Evolutionary conservation across 2,888 invertebrate genomes (phyloP).

Genomic region (Drosophila koepferae): DNA sequence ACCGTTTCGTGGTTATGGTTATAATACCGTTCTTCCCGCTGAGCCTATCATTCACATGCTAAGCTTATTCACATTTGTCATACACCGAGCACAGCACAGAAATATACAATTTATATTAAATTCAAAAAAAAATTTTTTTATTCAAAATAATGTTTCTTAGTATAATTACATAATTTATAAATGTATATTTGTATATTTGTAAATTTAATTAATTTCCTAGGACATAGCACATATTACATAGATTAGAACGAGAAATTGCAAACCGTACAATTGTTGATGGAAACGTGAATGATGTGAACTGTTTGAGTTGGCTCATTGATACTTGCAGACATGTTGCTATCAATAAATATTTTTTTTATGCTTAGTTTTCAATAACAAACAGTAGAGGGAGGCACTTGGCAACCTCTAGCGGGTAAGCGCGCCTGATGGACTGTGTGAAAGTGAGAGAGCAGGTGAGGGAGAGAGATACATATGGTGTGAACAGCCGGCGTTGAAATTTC

Average conservation of each 20-base stretch:
- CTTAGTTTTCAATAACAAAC: constrained; percentile 79
- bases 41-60: constrained; percentile 37
- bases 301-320: constrained; percentile 9
- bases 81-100: not conserved
- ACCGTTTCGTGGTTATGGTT: constrained; percentile 41
- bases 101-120: not conserved
- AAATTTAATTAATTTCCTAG: not conserved
- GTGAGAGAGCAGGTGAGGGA: not conserved
- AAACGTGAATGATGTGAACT: constrained; percentile 44
- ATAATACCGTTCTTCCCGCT: constrained; percentile 25
- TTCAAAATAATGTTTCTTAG: not conserved
- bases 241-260: not conserved
- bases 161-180: not conserved
- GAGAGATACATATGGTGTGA: not conserved
- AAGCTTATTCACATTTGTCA: constrained; percentile 23
- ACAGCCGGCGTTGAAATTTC: constrained; percentile 17
- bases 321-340: constrained; percentile 65
- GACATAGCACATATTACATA: not conserved
- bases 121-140: no score
- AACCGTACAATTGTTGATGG: no score
- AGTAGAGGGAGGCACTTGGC: constrained; percentile 55
- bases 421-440: not conserved
- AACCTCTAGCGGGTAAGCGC: constrained; percentile 34
- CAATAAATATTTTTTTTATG: constrained; percentile 70
- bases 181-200: not conserved